Evolutionary conservation across 1,140 invertebrate species (phyloP).

Genomic region (Psix sp.): DNA sequence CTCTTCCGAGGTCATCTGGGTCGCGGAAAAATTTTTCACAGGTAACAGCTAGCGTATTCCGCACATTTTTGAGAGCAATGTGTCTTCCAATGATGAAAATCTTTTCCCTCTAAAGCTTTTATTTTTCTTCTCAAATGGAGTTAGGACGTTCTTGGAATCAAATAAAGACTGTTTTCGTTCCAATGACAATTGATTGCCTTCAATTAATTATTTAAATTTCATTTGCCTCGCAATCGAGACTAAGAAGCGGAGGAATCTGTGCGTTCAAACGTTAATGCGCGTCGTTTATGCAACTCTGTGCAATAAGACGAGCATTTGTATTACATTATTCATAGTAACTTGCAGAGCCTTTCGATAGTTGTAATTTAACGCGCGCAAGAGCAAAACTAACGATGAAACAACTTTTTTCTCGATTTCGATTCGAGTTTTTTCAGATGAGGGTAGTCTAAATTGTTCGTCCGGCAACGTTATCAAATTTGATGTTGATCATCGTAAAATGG

Average conservation of each 20-base stretch:
- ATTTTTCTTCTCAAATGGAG: too few species aligned
- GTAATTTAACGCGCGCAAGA: constrained; percentile 35
- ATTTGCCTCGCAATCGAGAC: constrained; percentile 12
- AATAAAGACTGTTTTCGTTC: constrained; percentile 1
- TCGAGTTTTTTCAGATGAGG: too few species aligned
- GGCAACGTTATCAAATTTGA: constrained; percentile 33
- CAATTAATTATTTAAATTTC: constrained; percentile 39
- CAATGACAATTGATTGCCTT: constrained; percentile 7
- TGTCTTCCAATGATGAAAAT: too few species aligned
- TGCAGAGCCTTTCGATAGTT: constrained; percentile 24
- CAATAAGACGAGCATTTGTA: constrained; percentile 26
- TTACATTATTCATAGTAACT: constrained; percentile 38
- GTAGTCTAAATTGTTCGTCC: constrained; percentile 38
- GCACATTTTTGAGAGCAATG: not conserved
- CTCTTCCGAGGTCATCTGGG: too few species aligned
- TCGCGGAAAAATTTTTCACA: too few species aligned
- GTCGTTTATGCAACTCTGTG: constrained; percentile 35
- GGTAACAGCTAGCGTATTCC: not conserved
- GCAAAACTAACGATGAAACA: constrained; percentile 44
- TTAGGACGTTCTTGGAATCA: not conserved
- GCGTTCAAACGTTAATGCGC: constrained; percentile 27
- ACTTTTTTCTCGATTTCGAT: constrained; percentile 31
- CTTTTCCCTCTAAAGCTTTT: too few species aligned
- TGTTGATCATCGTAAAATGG: constrained; percentile 14
- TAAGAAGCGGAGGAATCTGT: not conserved